A percentile compares a stretch with the other conserved stretches of the same genome.
These are phyloP conservation scores for Sinhomidia bicolor DNA, from an alignment of 2,888 invertebrate genomes.

Conservation along the genomic window DNA sequence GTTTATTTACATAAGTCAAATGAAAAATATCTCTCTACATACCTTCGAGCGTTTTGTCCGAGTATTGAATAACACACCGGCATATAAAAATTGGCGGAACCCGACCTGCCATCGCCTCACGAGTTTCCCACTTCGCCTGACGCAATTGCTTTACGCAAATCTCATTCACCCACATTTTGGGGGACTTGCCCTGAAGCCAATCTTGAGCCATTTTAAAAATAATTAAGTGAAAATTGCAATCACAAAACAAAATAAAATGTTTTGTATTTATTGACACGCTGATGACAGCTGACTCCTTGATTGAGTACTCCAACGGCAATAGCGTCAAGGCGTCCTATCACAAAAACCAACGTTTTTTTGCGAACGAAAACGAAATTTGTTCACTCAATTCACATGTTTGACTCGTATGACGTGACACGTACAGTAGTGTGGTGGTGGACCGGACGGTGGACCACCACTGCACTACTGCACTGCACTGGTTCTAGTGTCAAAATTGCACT, in stretches of 20 bases:
- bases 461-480: no score
- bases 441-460: no score
- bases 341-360: no score
- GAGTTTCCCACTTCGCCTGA: conserved; percentile 36
- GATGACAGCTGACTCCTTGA: conserved; percentile 40
- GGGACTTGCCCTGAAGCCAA: conserved; percentile 54
- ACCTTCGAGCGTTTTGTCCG: conserved; percentile 33
- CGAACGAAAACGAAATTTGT: no score
- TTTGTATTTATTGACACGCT: no score
- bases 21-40: background rate
- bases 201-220: background rate
- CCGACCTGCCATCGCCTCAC: conserved; percentile 11
- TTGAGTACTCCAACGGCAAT: no score
- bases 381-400: no score
- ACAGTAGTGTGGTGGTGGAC: no score
- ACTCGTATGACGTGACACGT: no score
- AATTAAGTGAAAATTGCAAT: background rate
- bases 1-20: background rate
- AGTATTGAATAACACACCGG: background rate
- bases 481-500: no score
- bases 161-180: conserved; percentile 73
- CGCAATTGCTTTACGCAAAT: conserved; percentile 69
- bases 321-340: no score
- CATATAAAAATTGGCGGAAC: conserved; percentile 56
- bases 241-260: no score